Evolutionary conservation across 1,140 invertebrate species (phyloP).

Genomic region (Sweltsa coloradensis): DNA sequence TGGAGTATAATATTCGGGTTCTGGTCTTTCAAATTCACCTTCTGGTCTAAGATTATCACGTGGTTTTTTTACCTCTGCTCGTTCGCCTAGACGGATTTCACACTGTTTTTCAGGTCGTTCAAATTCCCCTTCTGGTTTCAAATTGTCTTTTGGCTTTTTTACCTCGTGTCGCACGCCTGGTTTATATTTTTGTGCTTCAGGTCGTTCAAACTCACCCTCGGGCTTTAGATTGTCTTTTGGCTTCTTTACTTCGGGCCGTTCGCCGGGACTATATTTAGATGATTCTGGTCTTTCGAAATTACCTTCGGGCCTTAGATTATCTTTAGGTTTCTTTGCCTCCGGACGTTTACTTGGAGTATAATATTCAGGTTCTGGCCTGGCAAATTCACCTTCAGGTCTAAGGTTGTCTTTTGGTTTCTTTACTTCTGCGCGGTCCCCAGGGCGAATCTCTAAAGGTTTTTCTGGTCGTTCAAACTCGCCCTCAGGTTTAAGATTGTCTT

Average conservation of each 20-base stretch:
- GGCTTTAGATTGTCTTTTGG: constrained; percentile 30
- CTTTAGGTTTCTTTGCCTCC: constrained; percentile 32
- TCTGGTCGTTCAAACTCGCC: constrained; percentile 18
- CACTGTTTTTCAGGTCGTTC: constrained; percentile 12
- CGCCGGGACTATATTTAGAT: constrained; percentile 25
- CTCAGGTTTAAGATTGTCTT: constrained; percentile 21
- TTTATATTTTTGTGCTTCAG: constrained; percentile 25
- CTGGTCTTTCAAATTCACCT: constrained; percentile 30
- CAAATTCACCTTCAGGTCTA: constrained; percentile 17
- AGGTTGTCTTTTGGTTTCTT: constrained; percentile 21
- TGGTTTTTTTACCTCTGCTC: constrained; percentile 19
- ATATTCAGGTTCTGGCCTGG: constrained; percentile 24
- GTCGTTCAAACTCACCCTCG: constrained; percentile 37
- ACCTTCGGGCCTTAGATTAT: constrained; percentile 43
- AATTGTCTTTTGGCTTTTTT: constrained; percentile 30
- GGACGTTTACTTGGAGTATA: constrained; percentile 14
- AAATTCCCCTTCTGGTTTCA: constrained; percentile 33
- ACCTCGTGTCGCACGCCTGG: constrained; percentile 26
- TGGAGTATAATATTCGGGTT: constrained; percentile 17
- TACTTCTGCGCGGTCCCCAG: constrained; percentile 19
- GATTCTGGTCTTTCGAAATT: constrained; percentile 29
- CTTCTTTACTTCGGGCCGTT: constrained; percentile 26
- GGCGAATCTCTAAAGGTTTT: constrained; percentile 23
- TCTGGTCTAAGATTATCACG: constrained; percentile 30
- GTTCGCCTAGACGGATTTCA: constrained; percentile 8